Percentiles rank a stretch among this genome's conserved stretches.
phyloP scores from a whole-genome alignment of 2,797 vertebrate genomes.

The Cossypha heuglini region DNA sequence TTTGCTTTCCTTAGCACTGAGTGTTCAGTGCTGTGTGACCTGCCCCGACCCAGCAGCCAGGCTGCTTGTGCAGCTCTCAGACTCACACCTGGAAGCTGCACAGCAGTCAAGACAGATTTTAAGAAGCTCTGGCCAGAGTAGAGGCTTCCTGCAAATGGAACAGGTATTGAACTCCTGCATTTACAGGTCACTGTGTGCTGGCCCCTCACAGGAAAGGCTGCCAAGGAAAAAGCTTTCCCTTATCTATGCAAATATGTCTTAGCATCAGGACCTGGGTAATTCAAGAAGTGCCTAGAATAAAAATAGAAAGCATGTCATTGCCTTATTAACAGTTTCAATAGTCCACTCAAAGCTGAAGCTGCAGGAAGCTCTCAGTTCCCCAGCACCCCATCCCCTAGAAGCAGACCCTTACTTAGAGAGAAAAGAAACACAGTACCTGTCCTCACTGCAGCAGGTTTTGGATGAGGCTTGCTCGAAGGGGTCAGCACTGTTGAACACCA shows the following conservation, averaged over 20 bases:
- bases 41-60: neutral
- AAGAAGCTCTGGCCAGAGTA: neutral
- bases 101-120: neutral
- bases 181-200: neutral
- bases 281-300: neutral
- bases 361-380: neutral
- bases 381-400: rapidly evolving
- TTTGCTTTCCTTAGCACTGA: neutral
- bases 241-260: neutral
- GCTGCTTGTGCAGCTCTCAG: rapidly evolving
- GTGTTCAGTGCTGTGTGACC: neutral
- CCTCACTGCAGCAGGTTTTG: neutral
- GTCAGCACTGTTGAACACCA: neutral
- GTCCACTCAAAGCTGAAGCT: neutral
- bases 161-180: neutral
- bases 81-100: neutral
- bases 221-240: neutral
- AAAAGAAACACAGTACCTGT: rapidly evolving
- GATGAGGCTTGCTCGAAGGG: neutral
- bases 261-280: neutral
- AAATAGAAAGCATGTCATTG: neutral
- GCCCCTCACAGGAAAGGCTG: neutral
- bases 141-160: neutral
- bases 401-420: neutral
- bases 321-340: neutral